Evolutionary conservation across 2,888 invertebrate genomes (phyloP).

Genomic region (Dinocampus coccinellae): DNA sequence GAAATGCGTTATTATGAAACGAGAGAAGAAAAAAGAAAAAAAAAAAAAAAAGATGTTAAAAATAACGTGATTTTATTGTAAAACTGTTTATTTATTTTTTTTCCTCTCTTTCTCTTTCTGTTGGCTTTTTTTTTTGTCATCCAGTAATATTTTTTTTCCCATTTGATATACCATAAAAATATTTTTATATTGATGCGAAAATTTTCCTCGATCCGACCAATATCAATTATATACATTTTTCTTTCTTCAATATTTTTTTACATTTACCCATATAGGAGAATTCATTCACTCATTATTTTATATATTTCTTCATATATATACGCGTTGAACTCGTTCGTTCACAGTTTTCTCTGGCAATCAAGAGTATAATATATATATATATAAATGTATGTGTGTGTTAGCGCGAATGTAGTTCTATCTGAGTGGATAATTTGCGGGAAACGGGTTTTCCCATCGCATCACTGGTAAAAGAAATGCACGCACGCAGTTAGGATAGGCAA

Average conservation of each 20-base stretch:
- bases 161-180: no score
- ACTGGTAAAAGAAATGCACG: slow-evolving; percentile 27
- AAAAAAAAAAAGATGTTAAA: background rate
- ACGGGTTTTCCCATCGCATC: slow-evolving; percentile 45
- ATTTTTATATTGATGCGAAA: background rate
- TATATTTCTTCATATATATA: background rate
- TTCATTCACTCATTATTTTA: background rate
- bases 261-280: background rate
- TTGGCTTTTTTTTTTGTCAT: background rate
- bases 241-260: background rate
- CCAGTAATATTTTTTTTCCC: background rate
- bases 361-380: background rate
- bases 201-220: background rate
- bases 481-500: slow-evolving; percentile 27
- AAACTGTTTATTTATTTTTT: background rate
- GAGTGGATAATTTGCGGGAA: slow-evolving; percentile 45
- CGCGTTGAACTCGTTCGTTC: slow-evolving; percentile 1
- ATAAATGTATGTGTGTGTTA: slow-evolving; percentile 2
- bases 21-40: background rate
- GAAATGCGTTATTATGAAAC: background rate
- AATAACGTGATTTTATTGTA: background rate
- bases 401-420: slow-evolving; percentile 4
- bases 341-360: slow-evolving; percentile 15
- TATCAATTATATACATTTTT: background rate
- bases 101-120: background rate